phyloP scores from a whole-genome alignment of 2,113 vertebrate genomes.

The Dermatemys mawii region DNA sequence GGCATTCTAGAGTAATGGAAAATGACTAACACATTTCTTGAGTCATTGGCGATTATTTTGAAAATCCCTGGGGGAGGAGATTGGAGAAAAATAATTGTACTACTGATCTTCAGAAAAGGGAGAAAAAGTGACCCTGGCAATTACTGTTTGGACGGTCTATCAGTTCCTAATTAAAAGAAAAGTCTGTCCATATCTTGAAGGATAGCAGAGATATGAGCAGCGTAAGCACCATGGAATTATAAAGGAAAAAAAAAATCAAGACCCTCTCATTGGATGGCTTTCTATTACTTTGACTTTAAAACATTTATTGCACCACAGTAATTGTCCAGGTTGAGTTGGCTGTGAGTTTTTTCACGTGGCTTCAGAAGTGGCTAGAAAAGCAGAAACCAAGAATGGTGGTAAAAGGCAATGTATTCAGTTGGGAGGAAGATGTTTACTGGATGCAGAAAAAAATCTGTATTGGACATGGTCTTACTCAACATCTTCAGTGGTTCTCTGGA shows the following conservation, averaged over 20 bases:
- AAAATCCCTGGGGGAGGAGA: background rate
- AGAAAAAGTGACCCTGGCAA: fast-evolving
- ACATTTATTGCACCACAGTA: fast-evolving
- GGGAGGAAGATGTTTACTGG: fast-evolving
- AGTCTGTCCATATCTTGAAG: fast-evolving
- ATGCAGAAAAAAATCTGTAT: background rate
- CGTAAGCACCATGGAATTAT: fast-evolving
- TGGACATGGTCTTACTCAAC: background rate
- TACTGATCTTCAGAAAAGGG: background rate
- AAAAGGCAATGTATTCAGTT: background rate
- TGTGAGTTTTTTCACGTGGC: fast-evolving
- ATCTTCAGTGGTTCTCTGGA: background rate
- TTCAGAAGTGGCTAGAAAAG: background rate
- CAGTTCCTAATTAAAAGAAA: background rate
- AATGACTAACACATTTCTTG: background rate
- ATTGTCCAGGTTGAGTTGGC: background rate
- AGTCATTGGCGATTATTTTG: background rate
- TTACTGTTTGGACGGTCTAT: background rate
- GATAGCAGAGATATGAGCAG: fast-evolving
- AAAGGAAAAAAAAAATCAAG: fast-evolving
- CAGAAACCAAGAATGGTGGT: background rate
- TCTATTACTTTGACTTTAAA: background rate
- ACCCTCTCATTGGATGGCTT: fast-evolving
- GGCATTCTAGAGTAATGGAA: fast-evolving
- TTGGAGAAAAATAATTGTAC: background rate